A percentile compares a stretch with the other conserved stretches of the same genome.
phyloP scores from a whole-genome alignment of 2,797 vertebrate genomes.

The Sebastes alutus region DNA sequence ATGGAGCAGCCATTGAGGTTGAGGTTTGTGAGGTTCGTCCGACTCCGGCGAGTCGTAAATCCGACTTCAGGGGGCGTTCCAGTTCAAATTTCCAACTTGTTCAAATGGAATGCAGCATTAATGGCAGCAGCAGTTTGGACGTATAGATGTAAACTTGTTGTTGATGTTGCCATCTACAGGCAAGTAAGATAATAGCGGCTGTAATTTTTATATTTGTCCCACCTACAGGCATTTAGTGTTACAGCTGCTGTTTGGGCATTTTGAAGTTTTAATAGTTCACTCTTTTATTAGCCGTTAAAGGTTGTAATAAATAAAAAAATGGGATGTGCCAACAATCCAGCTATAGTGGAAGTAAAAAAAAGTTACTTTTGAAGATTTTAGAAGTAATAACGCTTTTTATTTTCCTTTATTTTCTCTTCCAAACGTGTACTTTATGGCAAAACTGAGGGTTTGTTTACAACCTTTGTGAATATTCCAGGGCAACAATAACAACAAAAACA shows the following conservation, averaged over 20 bases:
- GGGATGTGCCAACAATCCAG: background rate
- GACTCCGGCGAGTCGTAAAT: accelerated
- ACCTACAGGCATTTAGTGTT: background rate
- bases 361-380: background rate
- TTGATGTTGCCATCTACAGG: background rate
- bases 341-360: background rate
- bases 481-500: background rate
- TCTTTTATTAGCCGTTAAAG: background rate
- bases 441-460: background rate
- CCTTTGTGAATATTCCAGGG: background rate
- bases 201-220: accelerated
- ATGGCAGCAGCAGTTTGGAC: background rate
- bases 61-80: too few species aligned
- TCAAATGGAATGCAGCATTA: background rate
- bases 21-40: too few species aligned
- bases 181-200: background rate
- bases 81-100: accelerated
- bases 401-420: background rate
- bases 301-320: background rate
- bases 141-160: background rate
- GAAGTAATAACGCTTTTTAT: background rate
- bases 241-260: background rate
- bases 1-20: too few species aligned
- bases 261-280: background rate
- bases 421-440: background rate